These are phyloP conservation scores for Hiodon tergisus DNA, from an alignment of 2,113 vertebrate species.

Conservation along the genomic window DNA sequence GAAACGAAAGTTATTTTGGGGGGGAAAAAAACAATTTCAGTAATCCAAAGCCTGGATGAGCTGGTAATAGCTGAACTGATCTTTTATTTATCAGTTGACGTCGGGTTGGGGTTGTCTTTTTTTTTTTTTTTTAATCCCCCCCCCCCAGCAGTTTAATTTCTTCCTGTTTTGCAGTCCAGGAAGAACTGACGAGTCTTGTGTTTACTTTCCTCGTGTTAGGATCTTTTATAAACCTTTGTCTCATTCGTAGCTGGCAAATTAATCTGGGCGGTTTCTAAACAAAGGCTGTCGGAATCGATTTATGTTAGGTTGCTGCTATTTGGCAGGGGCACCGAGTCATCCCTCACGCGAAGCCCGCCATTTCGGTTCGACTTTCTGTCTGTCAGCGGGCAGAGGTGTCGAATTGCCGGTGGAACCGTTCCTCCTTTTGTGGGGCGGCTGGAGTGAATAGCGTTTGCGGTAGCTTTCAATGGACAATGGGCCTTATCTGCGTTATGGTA, in stretches of 20 bases:
- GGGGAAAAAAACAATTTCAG: too few relatives aligned
- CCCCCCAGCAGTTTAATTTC: background rate
- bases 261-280: constrained; percentile 64
- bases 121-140: background rate
- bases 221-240: constrained; percentile 55
- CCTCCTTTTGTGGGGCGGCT: background rate
- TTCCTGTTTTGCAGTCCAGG: background rate
- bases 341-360: constrained; percentile 45
- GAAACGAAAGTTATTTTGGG: too few relatives aligned
- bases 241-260: constrained; percentile 51
- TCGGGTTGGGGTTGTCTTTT: too few relatives aligned
- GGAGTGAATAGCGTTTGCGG: background rate
- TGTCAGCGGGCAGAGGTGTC: constrained; percentile 32
- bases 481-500: background rate
- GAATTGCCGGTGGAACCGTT: constrained; percentile 35
- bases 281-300: constrained; percentile 65
- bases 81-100: too few relatives aligned
- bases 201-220: constrained; percentile 46
- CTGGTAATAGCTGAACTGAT: too few relatives aligned
- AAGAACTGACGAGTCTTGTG: too few relatives aligned
- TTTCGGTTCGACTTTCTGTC: constrained; percentile 47
- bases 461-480: background rate
- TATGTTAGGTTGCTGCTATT: constrained; percentile 48
- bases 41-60: too few relatives aligned
- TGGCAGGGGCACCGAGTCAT: constrained; percentile 52